Evolutionary conservation across 2,888 invertebrate genomes (phyloP), one percentile per base, ranked within the genome.

Genomic region (Allygus modestus): DNA sequence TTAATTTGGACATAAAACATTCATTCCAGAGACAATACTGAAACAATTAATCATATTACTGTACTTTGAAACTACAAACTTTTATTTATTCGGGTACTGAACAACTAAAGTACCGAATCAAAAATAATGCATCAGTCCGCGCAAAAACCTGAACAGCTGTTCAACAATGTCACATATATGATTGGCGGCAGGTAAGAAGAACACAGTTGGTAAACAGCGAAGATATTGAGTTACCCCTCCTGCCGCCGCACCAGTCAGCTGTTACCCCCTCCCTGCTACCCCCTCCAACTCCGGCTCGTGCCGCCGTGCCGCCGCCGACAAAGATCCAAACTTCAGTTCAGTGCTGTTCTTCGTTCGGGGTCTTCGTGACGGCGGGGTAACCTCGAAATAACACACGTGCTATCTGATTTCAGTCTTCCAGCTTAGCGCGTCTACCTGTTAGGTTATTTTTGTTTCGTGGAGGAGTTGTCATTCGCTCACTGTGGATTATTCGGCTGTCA

Each of bases 161-260:
- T 15, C 46, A 46, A 46, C 46, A 46, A 46, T 46, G 46, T 46
- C 46, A 12, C 46, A 20, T n/a, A 20, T n/a, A 23, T 23, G 54
- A 54, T 54, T 54, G 77, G 46, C 46, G 46, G 51, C 51, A 77
- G 77, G 46, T 77, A 43, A 73, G 26, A 69, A 11, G 73, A 73
- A 73, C 37, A 73, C 73, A 73, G 73, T 73, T 73, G 73, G 73
- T 73, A 73, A 73, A 73, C 73, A 79, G 33, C 33, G 37, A 20
- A 17, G 79, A 79, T 79, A 79, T 79, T 79, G 58, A 58, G 79
- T 79, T 79, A 79, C 79, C 79, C 79, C 54, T 37, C 77, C 23
- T 26, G 20, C 75, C n/a, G n/a, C n/a, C n/a, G n/a, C n/a, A n/a
- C 7, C 75, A 0, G 58, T 58, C 79, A 79, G 79, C 79, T 79